A percentile compares a stretch with the other conserved stretches of the same genome.
phyloP scores from a whole-genome alignment of 2,888 invertebrate genomes.

The Hypsopygia costalis region DNA sequence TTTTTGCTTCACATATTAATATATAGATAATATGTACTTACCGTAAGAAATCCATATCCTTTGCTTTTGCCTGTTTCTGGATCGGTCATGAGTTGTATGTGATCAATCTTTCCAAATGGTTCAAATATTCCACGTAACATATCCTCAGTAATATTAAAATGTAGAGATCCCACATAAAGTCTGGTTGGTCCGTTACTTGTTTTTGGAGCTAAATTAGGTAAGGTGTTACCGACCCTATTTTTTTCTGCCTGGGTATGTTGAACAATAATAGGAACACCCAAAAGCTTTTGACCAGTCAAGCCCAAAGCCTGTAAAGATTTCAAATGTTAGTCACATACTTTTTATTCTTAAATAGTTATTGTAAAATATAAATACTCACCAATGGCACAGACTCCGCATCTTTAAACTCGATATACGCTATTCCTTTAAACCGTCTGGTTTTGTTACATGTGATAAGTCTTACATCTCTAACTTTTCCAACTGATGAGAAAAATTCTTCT shows the following conservation, averaged over 20 bases:
- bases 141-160: conserved; percentile 99
- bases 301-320: conserved; percentile 88
- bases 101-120: conserved; percentile 98
- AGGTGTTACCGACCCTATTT: conserved; percentile 93
- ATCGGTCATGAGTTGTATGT: conserved; percentile 97
- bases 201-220: conserved; percentile 92
- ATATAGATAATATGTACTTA: conserved; percentile 77
- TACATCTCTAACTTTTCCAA: conserved; percentile 99
- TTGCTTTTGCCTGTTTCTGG: conserved; percentile 96
- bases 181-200: conserved; percentile 97
- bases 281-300: conserved; percentile 95
- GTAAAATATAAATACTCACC: conserved; percentile 72
- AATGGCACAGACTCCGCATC: conserved; percentile 98
- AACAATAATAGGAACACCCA: conserved; percentile 98
- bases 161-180: conserved; percentile 97
- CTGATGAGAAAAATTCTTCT: conserved; percentile 99
- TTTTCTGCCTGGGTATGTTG: conserved; percentile 98
- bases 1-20: too few relatives aligned
- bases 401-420: conserved; percentile 99
- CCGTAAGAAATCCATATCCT: conserved; percentile 98
- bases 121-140: conserved; percentile 99
- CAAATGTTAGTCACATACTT: background rate
- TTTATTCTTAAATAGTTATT: conserved; percentile 1
- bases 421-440: conserved; percentile 98
- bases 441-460: conserved; percentile 99